Base-by-base conservation (phyloP, 2,888 invertebrate genomes). In the Sphaerophoria rueppellii region DNA sequence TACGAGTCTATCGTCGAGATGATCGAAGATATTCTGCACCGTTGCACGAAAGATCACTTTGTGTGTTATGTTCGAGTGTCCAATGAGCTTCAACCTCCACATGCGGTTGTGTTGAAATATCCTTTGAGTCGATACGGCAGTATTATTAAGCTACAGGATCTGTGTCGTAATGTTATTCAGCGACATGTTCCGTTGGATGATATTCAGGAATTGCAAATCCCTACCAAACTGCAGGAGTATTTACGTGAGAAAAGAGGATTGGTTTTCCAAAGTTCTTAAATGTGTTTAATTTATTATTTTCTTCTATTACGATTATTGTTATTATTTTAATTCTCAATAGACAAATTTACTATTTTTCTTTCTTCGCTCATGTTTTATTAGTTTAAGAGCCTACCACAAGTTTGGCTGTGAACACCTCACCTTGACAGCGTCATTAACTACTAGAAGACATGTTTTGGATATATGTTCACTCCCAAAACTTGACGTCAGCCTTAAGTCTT, bases 41-140 rank as follows among this genome's bases (percentile, higher is more conserved):
- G 94, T 87, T 96, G 96, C 69, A 94, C 94, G 87, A 94, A 94
- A 60, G 94, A 95, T 54, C 89, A 90, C 80, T 94, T 95, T 63
- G 95, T 95, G 89, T 96, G 95, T 90, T 96, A 95, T 89, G 95
- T 95, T 0, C 93, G 94, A 87, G 94, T 94, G 34, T 92, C 94
- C 75, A 93, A 94, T 86, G 94, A 94, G 52, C 93, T 94, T 87
- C 93, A 94, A 87, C 95, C 95, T 11, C 94, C 95, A 77, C 95
- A 95, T 91, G 95, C 96, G 6, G 96, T 96, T 34, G 93, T 95
- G 79, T 92, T 96, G 40, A 95, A 95, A 34, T 94, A 95, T 89
- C 96, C 96, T 6, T 93, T 96, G 40, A 96, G 96, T 72, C 93
- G 96, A 73, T 96, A 96, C 89, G 94, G 94, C 35, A 94, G 95